These are phyloP conservation scores for Sphaeridia pumilis DNA, from an alignment of 2,888 invertebrate genomes.

Conservation along the genomic window DNA sequence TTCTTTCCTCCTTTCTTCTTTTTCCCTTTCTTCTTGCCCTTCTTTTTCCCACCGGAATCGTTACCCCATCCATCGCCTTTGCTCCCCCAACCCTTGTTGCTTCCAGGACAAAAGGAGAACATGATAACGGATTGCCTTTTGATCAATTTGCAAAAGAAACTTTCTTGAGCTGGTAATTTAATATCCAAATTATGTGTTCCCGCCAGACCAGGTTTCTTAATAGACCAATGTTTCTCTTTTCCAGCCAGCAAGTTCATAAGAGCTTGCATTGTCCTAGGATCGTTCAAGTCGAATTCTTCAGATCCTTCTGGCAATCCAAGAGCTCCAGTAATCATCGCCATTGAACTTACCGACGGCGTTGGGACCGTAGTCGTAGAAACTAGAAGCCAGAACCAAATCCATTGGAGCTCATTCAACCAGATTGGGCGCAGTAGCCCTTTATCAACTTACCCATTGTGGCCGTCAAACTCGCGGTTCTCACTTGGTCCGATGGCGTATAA, in stretches of 20 bases:
- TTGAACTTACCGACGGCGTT: neutral
- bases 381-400: too few species aligned
- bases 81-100: neutral
- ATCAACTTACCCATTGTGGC: conserved; percentile 6
- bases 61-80: conserved; percentile 2
- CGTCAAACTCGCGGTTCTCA: conserved; percentile 8
- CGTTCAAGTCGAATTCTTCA: neutral
- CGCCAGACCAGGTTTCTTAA: conserved; percentile 8
- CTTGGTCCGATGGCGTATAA: conserved; percentile 4
- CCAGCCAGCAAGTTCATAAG: conserved; percentile 9
- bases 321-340: too few species aligned
- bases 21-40: conserved; percentile 1
- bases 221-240: conserved; percentile 13
- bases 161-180: conserved; percentile 8
- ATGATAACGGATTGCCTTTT: conserved; percentile 11
- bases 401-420: neutral
- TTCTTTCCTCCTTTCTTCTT: conserved; percentile 10
- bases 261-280: conserved; percentile 2
- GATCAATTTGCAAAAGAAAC: conserved; percentile 9
- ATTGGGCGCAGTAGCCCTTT: neutral
- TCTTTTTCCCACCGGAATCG: conserved; percentile 6
- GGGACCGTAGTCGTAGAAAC: conserved; percentile 10
- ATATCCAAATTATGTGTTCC: conserved; percentile 13
- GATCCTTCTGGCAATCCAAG: neutral
- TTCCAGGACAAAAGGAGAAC: conserved; percentile 13